Conservation (phyloP, 2,797 vertebrate genomes). For the Rhynchotus rufescens region DNA sequence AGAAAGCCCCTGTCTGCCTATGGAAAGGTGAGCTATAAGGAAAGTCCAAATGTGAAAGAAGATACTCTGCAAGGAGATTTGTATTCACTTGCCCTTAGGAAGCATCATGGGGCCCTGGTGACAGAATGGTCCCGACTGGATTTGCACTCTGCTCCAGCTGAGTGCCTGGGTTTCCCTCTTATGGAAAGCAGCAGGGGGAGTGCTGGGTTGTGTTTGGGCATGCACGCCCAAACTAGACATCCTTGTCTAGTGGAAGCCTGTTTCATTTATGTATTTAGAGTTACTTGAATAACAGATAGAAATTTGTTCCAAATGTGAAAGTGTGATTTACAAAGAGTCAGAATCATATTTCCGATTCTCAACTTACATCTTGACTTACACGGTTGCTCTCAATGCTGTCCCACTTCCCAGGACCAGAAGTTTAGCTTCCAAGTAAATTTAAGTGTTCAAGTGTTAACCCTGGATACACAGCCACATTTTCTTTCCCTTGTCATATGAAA, state of each 20-base stretch:
- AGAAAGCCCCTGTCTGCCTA: not conserved
- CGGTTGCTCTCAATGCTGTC: not conserved
- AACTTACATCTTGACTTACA: not conserved
- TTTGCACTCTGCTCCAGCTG: not conserved
- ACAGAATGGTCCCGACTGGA: not conserved
- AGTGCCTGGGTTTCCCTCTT: accelerated
- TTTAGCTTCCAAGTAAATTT: not conserved
- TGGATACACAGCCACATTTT: not conserved
- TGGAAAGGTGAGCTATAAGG: not conserved
- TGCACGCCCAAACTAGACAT: too few species aligned
- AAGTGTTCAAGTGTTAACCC: not conserved
- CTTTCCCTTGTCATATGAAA: too few species aligned
- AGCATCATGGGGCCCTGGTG: accelerated
- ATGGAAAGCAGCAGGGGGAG: not conserved
- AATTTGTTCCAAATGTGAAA: not conserved
- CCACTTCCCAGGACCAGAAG: not conserved
- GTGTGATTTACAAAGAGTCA: not conserved
- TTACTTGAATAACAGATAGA: not conserved
- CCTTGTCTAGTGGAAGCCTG: not conserved
- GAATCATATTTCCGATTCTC: not conserved
- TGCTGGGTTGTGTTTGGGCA: accelerated
- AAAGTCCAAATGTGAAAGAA: not conserved
- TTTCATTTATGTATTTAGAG: not conserved
- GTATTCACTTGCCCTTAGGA: not conserved
- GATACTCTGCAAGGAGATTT: not conserved